Base-by-base conservation (phyloP, 2,797 vertebrate genomes). In the Paramormyrops hopkinsi region DNA sequence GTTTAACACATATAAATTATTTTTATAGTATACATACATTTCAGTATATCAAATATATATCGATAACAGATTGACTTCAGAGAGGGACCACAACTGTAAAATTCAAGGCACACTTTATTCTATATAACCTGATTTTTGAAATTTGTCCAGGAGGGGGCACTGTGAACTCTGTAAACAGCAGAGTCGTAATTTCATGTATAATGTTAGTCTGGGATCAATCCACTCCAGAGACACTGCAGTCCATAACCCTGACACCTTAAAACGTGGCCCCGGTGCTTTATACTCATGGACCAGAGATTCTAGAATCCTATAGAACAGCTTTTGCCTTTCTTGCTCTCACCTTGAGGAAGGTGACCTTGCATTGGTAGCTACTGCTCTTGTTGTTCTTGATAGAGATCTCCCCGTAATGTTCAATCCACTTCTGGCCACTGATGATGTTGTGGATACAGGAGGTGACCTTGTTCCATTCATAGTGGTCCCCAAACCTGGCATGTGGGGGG, bases 391-490 rank as follows among this genome's bases (percentile, higher is more conserved):
- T 97, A 50, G 97, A 92, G 92, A 99, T 98, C 93, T 99, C 99
- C 54, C 99, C 99, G 0, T 99, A 99, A 93, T 99, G 99, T 92
- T 99, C 99, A 7, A 99, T 97, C 98, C 98, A 99, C 86, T 98
- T 96, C 94, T 99, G 97, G 0, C 98, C 98, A 1, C 97, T 99
- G 91, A 99, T 93, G 92, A 99, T 98, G 94, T 99, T 99, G 92
- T 99, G 99, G 93, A 99, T 98, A 91, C 99, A 99, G 88, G 99
- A 99, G 0, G 98, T 99, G 91, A 99, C 98, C 93, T 99, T 99
- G 95, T 98, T 99, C 98, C 98, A 98, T 87, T 97, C 97, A 89
- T 98, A 99, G 94, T 99, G 98, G 91, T 99, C 98, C 89, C 96
- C 96, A 91, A 96, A 98, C 79, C 99, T 98, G 91, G 19, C 87